Evolutionary conservation across 2,113 vertebrate genomes (phyloP).

Genomic region (Phoenicopterus ruber): DNA sequence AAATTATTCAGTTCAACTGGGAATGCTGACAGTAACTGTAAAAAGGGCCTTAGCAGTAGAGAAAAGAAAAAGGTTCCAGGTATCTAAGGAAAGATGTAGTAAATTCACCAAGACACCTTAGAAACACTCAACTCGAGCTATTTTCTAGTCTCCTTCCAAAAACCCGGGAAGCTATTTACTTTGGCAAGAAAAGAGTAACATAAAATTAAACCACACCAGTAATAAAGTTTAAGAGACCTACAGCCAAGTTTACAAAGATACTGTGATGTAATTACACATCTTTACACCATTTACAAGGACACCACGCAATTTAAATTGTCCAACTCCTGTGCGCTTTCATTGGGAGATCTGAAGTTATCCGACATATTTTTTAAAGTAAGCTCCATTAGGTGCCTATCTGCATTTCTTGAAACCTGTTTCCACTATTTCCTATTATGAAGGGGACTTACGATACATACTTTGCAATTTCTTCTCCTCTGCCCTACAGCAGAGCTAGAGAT

Average conservation of each 20-base stretch:
- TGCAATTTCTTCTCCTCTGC: not conserved
- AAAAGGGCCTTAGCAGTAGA: conserved; percentile 7
- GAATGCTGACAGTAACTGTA: conserved; percentile 55
- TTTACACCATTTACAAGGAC: not conserved
- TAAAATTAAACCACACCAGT: not conserved
- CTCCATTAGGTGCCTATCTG: not conserved
- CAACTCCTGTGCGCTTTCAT: not conserved
- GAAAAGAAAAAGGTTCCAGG: not conserved
- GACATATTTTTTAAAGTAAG: accelerated
- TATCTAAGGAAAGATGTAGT: not conserved
- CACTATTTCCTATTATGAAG: not conserved
- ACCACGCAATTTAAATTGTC: accelerated
- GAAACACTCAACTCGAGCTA: not conserved
- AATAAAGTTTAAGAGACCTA: not conserved
- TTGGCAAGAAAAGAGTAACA: not conserved
- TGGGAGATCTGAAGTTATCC: not conserved
- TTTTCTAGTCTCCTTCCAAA: not conserved
- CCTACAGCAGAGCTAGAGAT: not conserved
- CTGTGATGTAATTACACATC: not conserved
- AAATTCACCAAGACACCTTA: not conserved
- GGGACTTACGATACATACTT: accelerated
- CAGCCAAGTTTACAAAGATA: not conserved
- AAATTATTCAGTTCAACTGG: conserved; percentile 63
- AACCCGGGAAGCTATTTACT: not conserved
- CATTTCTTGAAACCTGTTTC: not conserved